Percentiles rank a stretch among this genome's conserved stretches.
phyloP scores from a whole-genome alignment of 2,797 vertebrate species.

The Oreonectes daqikongensis region DNA sequence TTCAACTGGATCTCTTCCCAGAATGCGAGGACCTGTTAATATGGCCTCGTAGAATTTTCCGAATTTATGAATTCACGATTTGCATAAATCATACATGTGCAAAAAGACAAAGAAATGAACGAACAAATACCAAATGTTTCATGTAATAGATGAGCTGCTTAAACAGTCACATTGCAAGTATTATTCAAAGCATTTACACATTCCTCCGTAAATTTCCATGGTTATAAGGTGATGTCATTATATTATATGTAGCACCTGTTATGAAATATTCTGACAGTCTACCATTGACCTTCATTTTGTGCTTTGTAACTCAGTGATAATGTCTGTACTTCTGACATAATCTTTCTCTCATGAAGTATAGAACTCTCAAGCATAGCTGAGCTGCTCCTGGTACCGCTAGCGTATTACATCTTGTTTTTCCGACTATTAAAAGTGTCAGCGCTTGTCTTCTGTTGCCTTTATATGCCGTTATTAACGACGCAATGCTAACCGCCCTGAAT shows the following conservation, averaged over 20 bases:
- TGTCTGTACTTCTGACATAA: conserved; percentile 71
- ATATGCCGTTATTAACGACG: conserved; percentile 82
- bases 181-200: conserved; percentile 19
- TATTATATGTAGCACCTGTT: conserved; percentile 49
- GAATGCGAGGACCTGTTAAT: conserved; percentile 77
- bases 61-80: conserved; percentile 75
- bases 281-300: conserved; percentile 59
- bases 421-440: conserved; percentile 83
- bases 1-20: conserved; percentile 78
- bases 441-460: conserved; percentile 79
- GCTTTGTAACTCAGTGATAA: conserved; percentile 72
- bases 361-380: conserved; percentile 62
- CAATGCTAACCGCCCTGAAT: conserved; percentile 66
- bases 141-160: neutral
- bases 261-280: conserved; percentile 37
- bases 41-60: conserved; percentile 71
- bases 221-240: conserved; percentile 35
- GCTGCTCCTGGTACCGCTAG: conserved; percentile 75
- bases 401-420: conserved; percentile 83
- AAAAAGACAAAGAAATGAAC: conserved; percentile 71
- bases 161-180: neutral
- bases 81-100: conserved; percentile 69
- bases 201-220: conserved; percentile 7
- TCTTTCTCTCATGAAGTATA: conserved; percentile 75
- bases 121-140: conserved; percentile 60